Conservation (phyloP, 2,888 invertebrate genomes). For the Zaprionus bogoriensis region DNA sequence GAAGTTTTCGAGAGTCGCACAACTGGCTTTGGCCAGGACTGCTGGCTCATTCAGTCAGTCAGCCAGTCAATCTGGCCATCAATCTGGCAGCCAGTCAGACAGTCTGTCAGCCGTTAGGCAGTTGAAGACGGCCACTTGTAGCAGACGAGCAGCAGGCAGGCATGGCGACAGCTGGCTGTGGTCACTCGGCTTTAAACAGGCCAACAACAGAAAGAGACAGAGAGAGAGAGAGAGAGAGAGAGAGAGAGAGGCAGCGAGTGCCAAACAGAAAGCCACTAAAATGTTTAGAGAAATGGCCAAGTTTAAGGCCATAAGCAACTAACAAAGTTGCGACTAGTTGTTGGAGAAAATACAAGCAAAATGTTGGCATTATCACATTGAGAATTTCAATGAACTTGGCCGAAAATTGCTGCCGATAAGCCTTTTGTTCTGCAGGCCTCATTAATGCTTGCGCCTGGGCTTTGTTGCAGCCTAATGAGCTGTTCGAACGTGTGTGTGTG, state of each 20-base stretch:
- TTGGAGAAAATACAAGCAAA: not conserved
- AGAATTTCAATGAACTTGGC: not conserved
- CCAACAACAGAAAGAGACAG: constrained; percentile 36
- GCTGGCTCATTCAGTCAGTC: constrained; percentile 22
- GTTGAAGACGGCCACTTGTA: constrained; percentile 18
- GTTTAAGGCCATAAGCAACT: constrained; percentile 35
- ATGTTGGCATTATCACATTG: not conserved
- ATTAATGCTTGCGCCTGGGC: constrained; percentile 18
- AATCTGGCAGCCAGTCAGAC: constrained; percentile 1
- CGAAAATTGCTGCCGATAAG: no score
- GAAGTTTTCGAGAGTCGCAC: constrained; percentile 52
- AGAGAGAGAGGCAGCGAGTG: not conserved
- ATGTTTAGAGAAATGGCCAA: constrained; percentile 15
- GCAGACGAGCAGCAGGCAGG: constrained; percentile 1
- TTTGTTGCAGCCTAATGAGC: constrained; percentile 36
- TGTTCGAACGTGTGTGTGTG: constrained; percentile 5
- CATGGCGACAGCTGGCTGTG: constrained; percentile 47
- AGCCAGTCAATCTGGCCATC: constrained; percentile 27
- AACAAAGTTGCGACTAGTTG: constrained; percentile 28
- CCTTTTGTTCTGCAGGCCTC: not conserved
- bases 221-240: not conserved
- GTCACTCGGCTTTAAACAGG: constrained; percentile 56
- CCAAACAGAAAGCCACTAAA: not conserved
- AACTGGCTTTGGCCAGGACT: constrained; percentile 34
- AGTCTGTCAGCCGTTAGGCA: constrained; percentile 3